phyloP scores from a whole-genome alignment of 2,888 invertebrate species.

The Schizaphis graminum region DNA sequence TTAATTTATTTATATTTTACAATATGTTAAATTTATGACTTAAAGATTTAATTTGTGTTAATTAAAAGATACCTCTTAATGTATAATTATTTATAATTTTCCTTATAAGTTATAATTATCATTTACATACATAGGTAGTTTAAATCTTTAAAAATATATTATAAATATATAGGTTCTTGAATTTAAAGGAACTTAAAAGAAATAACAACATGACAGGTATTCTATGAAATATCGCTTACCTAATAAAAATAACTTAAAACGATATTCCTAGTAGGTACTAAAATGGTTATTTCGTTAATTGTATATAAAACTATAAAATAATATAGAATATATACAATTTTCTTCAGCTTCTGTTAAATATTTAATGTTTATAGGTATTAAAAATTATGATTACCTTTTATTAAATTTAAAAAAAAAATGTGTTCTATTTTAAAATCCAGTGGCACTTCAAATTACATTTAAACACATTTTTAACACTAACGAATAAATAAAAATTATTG shows the following conservation, averaged over 20 bases:
- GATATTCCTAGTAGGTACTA: not conserved
- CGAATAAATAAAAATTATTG: not conserved
- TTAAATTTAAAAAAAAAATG: not conserved
- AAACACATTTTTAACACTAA: slow-evolving; percentile 1
- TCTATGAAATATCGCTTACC: not conserved
- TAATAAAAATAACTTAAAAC: not conserved
- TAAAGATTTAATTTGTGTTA: not conserved
- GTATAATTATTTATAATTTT: not conserved
- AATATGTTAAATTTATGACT: not conserved
- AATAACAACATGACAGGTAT: not conserved
- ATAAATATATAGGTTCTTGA: not conserved
- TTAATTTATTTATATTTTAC: not conserved
- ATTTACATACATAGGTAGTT: not conserved
- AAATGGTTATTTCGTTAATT: not conserved
- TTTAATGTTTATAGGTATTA: not conserved
- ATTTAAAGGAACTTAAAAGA: not conserved
- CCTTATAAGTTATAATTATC: not conserved
- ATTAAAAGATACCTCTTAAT: not conserved
- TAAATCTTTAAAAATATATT: not conserved
- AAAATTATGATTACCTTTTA: not conserved
- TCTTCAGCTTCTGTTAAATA: not conserved
- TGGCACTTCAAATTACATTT: not conserved
- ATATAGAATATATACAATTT: not conserved
- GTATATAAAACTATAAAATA: not conserved
- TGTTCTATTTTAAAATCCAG: slow-evolving; percentile 39